These are phyloP conservation scores for Chascanopsetta lugubris DNA, from an alignment of 2,113 vertebrate genomes.

Conservation along the genomic window DNA sequence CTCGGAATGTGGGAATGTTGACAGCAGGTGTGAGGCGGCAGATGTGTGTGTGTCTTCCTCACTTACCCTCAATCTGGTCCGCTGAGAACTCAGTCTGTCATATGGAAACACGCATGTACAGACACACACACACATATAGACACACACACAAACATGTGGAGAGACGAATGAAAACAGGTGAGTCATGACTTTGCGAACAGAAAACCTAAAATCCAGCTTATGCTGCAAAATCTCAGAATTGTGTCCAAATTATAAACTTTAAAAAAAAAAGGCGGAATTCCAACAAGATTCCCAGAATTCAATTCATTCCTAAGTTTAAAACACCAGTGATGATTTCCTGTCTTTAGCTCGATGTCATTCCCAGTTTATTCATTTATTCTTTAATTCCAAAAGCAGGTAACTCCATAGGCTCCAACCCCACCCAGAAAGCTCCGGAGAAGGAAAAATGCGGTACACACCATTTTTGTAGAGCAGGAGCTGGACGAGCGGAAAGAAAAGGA, in stretches of 20 bases:
- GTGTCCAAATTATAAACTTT: not conserved
- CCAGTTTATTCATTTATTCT: constrained; percentile 17
- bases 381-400: constrained; percentile 50
- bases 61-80: constrained; percentile 84
- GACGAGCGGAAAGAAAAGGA: constrained; percentile 78
- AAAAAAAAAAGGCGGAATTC: not conserved
- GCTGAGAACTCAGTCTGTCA: constrained; percentile 72
- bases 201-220: not conserved
- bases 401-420: constrained; percentile 34
- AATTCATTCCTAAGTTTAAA: constrained; percentile 2
- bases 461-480: constrained; percentile 82
- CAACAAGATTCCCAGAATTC: not conserved
- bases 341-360: constrained; percentile 8
- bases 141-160: constrained; percentile 8
- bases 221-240: not conserved
- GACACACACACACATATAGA: constrained; percentile 4
- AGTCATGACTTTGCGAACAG: not conserved
- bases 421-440: constrained; percentile 43
- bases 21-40: too few species aligned
- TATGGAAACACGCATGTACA: constrained; percentile 8
- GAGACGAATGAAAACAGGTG: not conserved
- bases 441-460: constrained; percentile 89
- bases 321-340: constrained; percentile 16
- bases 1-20: too few species aligned
- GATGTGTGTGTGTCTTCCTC: not conserved